Evolutionary conservation across 2,888 invertebrate genomes (phyloP), one percentile per base, ranked within the genome.

Genomic region (Seira sanloemensis): DNA sequence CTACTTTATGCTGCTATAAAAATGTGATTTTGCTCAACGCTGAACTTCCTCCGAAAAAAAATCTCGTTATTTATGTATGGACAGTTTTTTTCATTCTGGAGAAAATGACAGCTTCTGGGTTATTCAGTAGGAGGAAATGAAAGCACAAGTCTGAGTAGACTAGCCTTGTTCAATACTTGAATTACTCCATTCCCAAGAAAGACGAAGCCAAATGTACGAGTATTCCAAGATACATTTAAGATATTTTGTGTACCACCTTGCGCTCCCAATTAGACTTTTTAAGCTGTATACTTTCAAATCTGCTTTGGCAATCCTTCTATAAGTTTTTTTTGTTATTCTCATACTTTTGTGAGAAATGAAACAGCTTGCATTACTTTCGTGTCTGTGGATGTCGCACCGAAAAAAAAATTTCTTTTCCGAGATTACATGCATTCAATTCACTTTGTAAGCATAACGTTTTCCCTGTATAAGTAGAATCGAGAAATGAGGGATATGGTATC

Each of bases 361-460:
- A 58, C 58, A 58, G 58, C 58, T 58, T 58, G 58, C 58, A 58
- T 2, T 58, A n/a, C n/a, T 58, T 58, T 58, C n/a, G n/a, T 58
- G 9, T 2, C 5, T 58, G 58, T 58, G 5, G 58, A 58, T 58
- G 58, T 58, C 58, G n/a, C 58, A 58, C 58, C 58, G n/a, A 58
- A 58, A 5, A 37, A 37, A 5, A 5, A 5, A 9, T 37, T 58
- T 58, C n/a, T 18, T 18, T 58, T 58, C n/a, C n/a, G n/a, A 58
- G 58, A 58, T 58, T 58, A 12, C 58, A n/a, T 58, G 18, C 58
- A 58, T 58, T n/a, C 58, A 58, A 58, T 58, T 58, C 58, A 37
- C 12, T 12, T 37, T 37, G 5, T 37, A 37, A n/a, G n/a, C n/a
- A 37, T 37, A 37, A 37, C 12, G 4, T 37, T 12, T 37, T 12